Percentiles rank a stretch among this genome's conserved stretches.
Conservation (phyloP, 1,140 invertebrate species). For the Coenobita brevimanus region DNA sequence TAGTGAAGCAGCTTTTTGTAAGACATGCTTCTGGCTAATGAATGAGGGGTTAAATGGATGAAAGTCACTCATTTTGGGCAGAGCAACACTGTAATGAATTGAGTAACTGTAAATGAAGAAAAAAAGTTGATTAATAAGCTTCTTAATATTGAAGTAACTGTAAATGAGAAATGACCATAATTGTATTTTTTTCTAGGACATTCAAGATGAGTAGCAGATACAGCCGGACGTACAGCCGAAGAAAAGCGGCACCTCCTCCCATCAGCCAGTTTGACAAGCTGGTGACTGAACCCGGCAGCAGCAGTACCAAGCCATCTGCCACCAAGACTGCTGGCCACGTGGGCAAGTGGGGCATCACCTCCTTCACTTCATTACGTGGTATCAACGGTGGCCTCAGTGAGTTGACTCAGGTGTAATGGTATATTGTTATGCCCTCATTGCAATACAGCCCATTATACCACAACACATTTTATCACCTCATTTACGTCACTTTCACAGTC, state of each 20-base stretch:
- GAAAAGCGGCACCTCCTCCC: constrained; percentile 71
- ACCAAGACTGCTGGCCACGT: constrained; percentile 88
- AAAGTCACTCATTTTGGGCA: too few relatives aligned
- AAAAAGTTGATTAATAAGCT: not conserved
- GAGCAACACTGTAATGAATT: too few relatives aligned
- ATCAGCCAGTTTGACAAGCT: constrained; percentile 85
- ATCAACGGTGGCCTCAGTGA: constrained; percentile 75
- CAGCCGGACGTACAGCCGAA: constrained; percentile 71
- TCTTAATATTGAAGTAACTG: not conserved
- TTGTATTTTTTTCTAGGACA: not conserved
- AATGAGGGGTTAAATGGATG: too few relatives aligned
- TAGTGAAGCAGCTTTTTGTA: too few relatives aligned
- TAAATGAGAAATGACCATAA: not conserved
- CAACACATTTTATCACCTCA: too few relatives aligned
- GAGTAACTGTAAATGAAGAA: too few relatives aligned
- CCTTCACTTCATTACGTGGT: constrained; percentile 92
- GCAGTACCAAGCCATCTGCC: constrained; percentile 89
- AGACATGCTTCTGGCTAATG: too few relatives aligned
- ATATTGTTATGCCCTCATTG: too few relatives aligned
- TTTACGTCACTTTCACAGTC: too few relatives aligned
- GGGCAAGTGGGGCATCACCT: constrained; percentile 94
- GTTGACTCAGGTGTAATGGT: not conserved
- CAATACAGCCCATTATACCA: too few relatives aligned
- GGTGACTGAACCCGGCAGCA: constrained; percentile 81
- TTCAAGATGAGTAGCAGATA: constrained; percentile 69